Percentiles rank a stretch among this genome's conserved stretches.
These are phyloP conservation scores for Octodon degus DNA, from an alignment of 2,113 vertebrate genomes.

Conservation along the genomic window DNA sequence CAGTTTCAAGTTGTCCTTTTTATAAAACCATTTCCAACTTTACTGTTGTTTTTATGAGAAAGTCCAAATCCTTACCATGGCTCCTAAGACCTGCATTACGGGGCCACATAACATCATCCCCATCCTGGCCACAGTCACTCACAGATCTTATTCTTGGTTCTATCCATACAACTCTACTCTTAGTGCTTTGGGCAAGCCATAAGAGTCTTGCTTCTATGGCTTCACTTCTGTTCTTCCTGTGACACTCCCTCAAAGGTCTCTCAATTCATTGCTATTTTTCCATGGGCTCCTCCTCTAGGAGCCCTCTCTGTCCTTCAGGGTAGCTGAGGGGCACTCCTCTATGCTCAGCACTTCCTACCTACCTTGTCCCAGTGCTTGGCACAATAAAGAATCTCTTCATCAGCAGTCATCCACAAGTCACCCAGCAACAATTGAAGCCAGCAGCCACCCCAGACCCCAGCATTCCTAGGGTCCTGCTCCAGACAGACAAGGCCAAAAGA, in stretches of 20 bases:
- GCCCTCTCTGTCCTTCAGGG: neutral
- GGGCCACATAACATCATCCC: neutral
- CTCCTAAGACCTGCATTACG: neutral
- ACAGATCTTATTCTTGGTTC: neutral
- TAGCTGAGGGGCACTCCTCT: neutral
- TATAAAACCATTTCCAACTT: neutral
- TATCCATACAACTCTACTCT: neutral
- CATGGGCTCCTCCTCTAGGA: neutral
- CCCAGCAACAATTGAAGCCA: neutral
- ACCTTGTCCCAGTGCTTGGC: neutral
- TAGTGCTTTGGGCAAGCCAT: neutral
- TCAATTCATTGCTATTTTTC: neutral
- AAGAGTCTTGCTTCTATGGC: neutral
- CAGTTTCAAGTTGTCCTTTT: too few relatives aligned
- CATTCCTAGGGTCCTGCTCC: neutral
- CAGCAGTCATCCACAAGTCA: neutral
- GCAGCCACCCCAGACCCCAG: rapidly evolving
- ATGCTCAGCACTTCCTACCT: neutral
- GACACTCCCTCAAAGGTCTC: neutral
- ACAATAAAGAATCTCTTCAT: neutral
- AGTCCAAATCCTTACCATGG: neutral
- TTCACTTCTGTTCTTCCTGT: neutral
- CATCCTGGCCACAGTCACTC: neutral
- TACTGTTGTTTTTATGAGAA: neutral
- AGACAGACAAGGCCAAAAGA: neutral